A percentile compares a stretch with the other conserved stretches of the same genome.
Conservation (phyloP, 2,113 vertebrate genomes). For the Epinephelus lanceolatus region DNA sequence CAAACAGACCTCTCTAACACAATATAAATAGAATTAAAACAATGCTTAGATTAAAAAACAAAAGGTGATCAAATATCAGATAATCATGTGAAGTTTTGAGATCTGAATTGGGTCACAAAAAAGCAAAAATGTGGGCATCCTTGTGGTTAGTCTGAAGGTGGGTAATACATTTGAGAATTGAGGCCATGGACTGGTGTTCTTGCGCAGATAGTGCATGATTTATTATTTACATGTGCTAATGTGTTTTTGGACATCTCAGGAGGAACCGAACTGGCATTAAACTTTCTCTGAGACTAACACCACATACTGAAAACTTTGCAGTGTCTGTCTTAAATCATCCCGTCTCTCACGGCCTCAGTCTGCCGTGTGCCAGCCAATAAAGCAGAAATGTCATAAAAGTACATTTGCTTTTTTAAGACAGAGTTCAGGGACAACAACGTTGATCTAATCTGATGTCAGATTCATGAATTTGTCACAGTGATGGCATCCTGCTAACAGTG, state of each 20-base stretch:
- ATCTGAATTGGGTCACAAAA: slow-evolving; percentile 13
- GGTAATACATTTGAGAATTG: slow-evolving; percentile 33
- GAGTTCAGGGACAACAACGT: slow-evolving; percentile 9
- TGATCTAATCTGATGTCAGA: slow-evolving; percentile 20
- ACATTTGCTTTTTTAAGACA: slow-evolving; percentile 10
- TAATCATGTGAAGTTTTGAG: neutral
- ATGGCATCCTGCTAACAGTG: neutral
- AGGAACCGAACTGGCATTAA: slow-evolving; percentile 43
- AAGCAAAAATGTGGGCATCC: neutral
- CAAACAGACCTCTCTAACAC: neutral
- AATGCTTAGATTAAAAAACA: neutral
- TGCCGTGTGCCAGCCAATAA: neutral
- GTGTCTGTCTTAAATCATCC: slow-evolving; percentile 14
- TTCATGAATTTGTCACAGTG: slow-evolving; percentile 17
- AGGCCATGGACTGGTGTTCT: slow-evolving; percentile 17
- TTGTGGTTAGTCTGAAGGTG: slow-evolving; percentile 22
- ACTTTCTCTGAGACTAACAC: slow-evolving; percentile 16
- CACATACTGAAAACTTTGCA: slow-evolving; percentile 13
- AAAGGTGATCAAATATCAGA: neutral
- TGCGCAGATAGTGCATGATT: slow-evolving; percentile 40
- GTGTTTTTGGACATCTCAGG: slow-evolving; percentile 61
- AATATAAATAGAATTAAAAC: neutral
- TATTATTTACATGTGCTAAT: slow-evolving; percentile 72
- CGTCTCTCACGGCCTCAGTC: slow-evolving; percentile 20
- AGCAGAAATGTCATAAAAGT: slow-evolving; percentile 18